Conservation (phyloP, 2,113 vertebrate species). For the Brachyhypopomus occidentalis region DNA sequence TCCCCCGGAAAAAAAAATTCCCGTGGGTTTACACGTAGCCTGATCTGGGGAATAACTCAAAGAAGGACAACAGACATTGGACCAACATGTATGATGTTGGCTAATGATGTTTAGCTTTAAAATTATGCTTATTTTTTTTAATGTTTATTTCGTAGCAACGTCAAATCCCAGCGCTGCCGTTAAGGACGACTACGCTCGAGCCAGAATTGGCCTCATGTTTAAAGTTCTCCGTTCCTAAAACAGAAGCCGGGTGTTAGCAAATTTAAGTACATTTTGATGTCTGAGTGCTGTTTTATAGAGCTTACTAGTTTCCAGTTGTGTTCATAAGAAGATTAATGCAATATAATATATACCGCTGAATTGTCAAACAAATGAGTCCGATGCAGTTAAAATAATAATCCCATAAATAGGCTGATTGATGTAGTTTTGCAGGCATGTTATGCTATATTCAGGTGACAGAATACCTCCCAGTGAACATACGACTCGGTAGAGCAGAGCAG, state of each 20-base stretch:
- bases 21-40: too few relatives aligned
- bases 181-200: background rate
- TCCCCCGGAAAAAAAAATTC: too few relatives aligned
- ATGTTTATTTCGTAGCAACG: background rate
- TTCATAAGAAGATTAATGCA: background rate
- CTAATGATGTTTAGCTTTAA: too few relatives aligned
- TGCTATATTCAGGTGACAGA: background rate
- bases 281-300: too few relatives aligned
- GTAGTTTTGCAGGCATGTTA: background rate
- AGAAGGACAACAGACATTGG: too few relatives aligned
- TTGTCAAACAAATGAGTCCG: too few relatives aligned
- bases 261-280: too few relatives aligned
- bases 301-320: background rate
- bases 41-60: too few relatives aligned
- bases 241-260: too few relatives aligned
- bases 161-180: background rate
- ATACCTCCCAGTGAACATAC: background rate
- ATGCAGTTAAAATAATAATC: background rate
- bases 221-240: too few relatives aligned
- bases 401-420: background rate
- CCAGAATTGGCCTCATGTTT: too few relatives aligned
- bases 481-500: background rate
- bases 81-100: too few relatives aligned
- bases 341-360: background rate
- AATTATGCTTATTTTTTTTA: background rate